A percentile compares a stretch with the other conserved stretches of the same genome.
Conservation (phyloP, 2,797 vertebrate species). For the Scyliorhinus canicula region DNA sequence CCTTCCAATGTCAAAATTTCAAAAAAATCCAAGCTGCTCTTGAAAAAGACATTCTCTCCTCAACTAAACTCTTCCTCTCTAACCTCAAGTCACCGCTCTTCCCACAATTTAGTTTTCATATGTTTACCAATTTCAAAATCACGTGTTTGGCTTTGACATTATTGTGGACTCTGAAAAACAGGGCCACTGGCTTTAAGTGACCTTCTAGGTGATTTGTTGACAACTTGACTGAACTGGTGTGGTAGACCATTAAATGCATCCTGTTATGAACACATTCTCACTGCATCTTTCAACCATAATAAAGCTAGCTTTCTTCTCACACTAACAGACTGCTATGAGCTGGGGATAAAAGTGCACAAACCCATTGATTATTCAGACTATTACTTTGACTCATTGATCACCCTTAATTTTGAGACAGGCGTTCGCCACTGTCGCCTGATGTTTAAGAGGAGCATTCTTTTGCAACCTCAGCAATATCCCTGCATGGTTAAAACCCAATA, state of each 20-base stretch:
- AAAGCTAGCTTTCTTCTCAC: neutral
- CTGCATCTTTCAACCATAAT: neutral
- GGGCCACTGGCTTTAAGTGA: neutral
- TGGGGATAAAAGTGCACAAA: neutral
- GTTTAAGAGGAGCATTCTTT: neutral
- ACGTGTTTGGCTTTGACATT: neutral
- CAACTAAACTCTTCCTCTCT: neutral
- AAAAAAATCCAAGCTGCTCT: neutral
- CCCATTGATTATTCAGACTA: neutral
- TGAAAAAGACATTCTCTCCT: neutral
- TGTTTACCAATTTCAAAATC: neutral
- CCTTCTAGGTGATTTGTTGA: neutral
- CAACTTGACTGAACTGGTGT: neutral
- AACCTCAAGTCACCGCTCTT: neutral
- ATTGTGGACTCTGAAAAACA: neutral
- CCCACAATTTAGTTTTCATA: neutral
- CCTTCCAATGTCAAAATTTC: neutral
- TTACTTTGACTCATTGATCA: neutral
- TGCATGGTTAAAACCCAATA: neutral
- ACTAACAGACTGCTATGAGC: neutral
- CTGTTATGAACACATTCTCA: neutral
- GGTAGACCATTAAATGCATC: neutral
- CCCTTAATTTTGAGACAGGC: too few relatives aligned
- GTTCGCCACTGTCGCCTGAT: neutral
- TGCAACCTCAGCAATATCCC: neutral